A percentile compares a stretch with the other conserved stretches of the same genome.
Conservation (phyloP, 2,797 vertebrate species). For the Anniella stebbinsi region DNA sequence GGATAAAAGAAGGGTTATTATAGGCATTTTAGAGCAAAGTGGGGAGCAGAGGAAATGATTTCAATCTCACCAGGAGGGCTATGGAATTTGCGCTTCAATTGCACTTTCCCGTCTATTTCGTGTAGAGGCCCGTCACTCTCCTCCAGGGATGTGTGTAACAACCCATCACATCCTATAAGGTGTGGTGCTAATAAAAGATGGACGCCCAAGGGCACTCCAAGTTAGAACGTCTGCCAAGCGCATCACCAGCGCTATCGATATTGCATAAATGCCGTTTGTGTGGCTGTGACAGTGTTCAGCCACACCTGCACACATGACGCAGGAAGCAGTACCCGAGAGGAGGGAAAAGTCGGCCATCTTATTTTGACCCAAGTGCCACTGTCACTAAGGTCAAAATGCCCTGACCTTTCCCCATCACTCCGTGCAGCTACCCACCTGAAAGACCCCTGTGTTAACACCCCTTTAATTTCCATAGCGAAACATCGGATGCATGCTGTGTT, state of each 20-base stretch:
- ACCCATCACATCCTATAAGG: slow-evolving; percentile 23
- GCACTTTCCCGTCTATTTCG: not conserved
- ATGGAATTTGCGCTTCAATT: slow-evolving; percentile 1
- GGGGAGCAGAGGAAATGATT: not conserved
- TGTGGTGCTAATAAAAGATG: slow-evolving; percentile 3
- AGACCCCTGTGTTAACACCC: not conserved
- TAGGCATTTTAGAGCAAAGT: not conserved
- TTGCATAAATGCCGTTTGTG: not conserved
- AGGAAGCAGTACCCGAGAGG: not conserved
- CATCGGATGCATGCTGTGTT: not conserved
- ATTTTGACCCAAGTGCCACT: not conserved
- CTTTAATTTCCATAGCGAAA: not conserved
- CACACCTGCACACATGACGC: not conserved
- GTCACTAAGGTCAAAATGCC: not conserved
- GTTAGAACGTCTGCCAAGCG: not conserved
- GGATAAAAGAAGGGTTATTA: not conserved
- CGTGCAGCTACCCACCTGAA: not conserved
- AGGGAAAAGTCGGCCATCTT: too few relatives aligned
- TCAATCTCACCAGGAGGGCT: not conserved
- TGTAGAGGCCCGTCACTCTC: slow-evolving; percentile 14
- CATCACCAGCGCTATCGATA: not conserved
- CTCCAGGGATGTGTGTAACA: not conserved
- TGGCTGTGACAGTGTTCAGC: not conserved
- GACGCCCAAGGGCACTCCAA: not conserved
- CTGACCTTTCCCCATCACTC: not conserved